A percentile compares a stretch with the other conserved stretches of the same genome.
Conservation (phyloP, 2,797 vertebrate genomes). For the Mareca penelope region DNA sequence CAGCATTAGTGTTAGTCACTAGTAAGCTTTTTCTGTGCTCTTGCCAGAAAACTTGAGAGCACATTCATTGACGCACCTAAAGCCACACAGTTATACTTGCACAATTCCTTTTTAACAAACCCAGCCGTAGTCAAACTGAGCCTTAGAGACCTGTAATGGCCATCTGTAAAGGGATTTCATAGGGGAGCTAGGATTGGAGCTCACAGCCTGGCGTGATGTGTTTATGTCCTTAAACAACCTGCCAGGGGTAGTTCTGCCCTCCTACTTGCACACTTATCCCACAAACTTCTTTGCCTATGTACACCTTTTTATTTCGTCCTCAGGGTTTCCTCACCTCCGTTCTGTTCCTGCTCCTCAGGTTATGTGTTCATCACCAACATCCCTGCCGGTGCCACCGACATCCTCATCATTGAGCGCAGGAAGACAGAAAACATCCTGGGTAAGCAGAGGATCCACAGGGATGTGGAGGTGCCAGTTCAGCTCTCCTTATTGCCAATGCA, state of each 20-base stretch:
- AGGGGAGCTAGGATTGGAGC: background rate
- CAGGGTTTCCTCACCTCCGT: background rate
- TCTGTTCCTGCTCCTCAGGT: constrained; percentile 75
- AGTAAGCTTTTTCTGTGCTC: background rate
- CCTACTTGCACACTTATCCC: background rate
- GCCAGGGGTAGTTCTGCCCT: background rate
- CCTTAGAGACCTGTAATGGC: background rate
- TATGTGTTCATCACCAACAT: constrained; percentile 89
- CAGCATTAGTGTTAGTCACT: background rate
- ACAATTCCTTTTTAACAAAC: background rate
- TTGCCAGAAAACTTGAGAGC: background rate
- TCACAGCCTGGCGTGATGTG: background rate
- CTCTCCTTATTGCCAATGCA: background rate
- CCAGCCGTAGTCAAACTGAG: background rate
- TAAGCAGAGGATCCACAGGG: constrained; percentile 32
- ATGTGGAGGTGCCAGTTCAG: background rate
- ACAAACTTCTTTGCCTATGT: background rate
- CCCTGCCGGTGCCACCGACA: constrained; percentile 86
- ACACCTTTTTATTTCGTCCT: background rate
- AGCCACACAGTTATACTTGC: background rate
- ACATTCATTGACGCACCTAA: background rate
- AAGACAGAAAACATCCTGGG: constrained; percentile 92
- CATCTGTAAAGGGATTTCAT: background rate
- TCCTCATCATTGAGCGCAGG: constrained; percentile 90
- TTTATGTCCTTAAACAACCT: background rate